Evolutionary conservation across 2,888 invertebrate genomes (phyloP), one percentile per base, ranked within the genome.

Genomic region (Euclidia mi): DNA sequence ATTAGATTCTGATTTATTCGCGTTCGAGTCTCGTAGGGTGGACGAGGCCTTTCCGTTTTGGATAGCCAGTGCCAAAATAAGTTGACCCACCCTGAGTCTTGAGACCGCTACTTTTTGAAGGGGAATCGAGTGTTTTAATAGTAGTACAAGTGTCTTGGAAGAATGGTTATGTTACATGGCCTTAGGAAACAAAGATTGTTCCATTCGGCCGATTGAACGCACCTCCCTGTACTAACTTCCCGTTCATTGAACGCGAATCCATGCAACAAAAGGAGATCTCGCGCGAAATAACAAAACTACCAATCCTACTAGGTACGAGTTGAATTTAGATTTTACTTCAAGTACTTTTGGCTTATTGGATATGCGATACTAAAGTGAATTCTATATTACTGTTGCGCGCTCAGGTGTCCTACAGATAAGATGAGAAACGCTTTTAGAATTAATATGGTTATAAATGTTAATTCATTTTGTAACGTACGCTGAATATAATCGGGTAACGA

Each of bases 201-300:
- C 87, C 76, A 76, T 89, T 84, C 92, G 92, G 89, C 90, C 92
- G 93, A 92, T 93, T 91, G 92, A 89, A 79, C 90, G 82, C 83
- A 89, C 83, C 90, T 90, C 91, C 89, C 90, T 77, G 83, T 84
- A 90, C 87, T 95, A 94, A 94, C 94, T 94, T 94, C 94, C 91
- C 85, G 83, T 82, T 93, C 94, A 94, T 94, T 94, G 93, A 92
- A 93, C 93, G 87, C 85, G 91, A 86, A 92, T 90, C 85, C 89
- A 86, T 82, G 90, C 94, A 92, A 94, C 93, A 94, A 94, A 89
- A 91, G 89, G 85, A 88, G 85, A 85, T 88, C 86, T 81, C 89
- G 91, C 89, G 92, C 83, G 92, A 92, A 94, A 93, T 93, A 94
- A 93, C 92, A 90, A 90, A 93, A 92, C 91, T 92, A 92, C 83